These are phyloP conservation scores for Acyrthosiphon pisum DNA, from an alignment of 1,140 invertebrate genomes.

Conservation along the genomic window DNA sequence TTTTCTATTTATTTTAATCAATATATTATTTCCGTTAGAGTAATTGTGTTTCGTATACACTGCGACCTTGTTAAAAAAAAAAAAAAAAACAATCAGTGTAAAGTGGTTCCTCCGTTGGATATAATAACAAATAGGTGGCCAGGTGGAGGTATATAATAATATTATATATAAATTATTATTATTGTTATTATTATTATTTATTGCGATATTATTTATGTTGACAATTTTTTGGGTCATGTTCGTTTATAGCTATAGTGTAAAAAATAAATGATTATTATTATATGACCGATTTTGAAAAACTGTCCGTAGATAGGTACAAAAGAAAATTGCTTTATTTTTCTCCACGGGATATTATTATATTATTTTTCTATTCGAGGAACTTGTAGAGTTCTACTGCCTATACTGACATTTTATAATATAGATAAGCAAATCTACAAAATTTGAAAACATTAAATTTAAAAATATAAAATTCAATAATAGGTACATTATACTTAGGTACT, in stretches of 20 bases:
- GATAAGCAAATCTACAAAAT: not conserved
- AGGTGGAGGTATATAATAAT: not conserved
- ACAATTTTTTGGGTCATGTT: not conserved
- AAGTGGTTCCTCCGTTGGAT: not conserved
- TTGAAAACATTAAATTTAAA: not conserved
- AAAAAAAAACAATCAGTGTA: not conserved
- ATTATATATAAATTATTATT: too few relatives aligned
- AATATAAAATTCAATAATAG: not conserved
- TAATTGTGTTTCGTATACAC: not conserved
- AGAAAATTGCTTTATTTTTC: not conserved
- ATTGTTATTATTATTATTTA: not conserved
- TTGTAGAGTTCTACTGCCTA: too few relatives aligned
- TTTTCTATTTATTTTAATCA: constrained; percentile 19
- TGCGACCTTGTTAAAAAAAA: not conserved
- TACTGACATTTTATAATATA: too few relatives aligned
- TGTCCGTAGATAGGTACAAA: not conserved
- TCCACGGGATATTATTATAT: not conserved
- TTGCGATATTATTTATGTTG: not conserved
- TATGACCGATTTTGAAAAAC: not conserved
- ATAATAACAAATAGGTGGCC: not conserved
- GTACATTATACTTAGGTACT: too few relatives aligned
- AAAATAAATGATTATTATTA: not conserved
- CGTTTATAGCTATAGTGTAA: not conserved
- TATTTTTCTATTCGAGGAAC: not conserved
- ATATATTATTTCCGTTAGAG: not conserved